Evolutionary conservation across 2,797 vertebrate genomes (phyloP), one percentile per base, ranked within the genome.

Genomic region (Brachyalestes nurse): DNA sequence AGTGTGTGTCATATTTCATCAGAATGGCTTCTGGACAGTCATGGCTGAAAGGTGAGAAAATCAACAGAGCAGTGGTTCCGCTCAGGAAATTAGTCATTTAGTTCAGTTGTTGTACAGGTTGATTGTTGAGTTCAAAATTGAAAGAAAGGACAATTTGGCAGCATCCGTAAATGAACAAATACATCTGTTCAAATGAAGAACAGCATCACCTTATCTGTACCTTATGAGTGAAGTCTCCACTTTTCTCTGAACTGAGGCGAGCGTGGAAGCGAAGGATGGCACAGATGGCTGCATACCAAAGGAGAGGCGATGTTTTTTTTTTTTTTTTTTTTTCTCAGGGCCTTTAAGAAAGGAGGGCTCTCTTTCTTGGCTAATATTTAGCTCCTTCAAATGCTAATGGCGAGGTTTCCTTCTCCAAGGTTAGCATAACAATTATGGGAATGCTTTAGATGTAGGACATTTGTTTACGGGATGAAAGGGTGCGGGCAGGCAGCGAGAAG

Each of bases 311-410:
- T 93, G 95, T 95, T 96, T 97, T 77, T 82, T 74, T 76, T 74
- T 75, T 79, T n/a, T 97, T 51, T 4, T 57, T 14, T 62, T 34
- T 65, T 65, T n/a, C 96, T 97, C 96, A 97, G 96, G 95, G 62
- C 94, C 95, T 97, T 96, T 95, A 95, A 96, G 58, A 97, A 95
- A 95, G 89, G 95, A 94, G 92, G 91, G 90, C 96, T 96, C 95
- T 96, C 95, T 97, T 97, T 96, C 95, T 96, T 95, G 95, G 95
- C 96, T 97, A 97, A 98, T 97, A 98, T 98, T 97, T 97, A 96
- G 97, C 95, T 97, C 96, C 97, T 98, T 98, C 97, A 99, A 97
- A 98, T 98, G 97, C 97, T 98, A 98, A 98, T 98, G 94, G 93
- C 90, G 95, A 95, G 95, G 95, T 96, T 96, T 95, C 86, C 89